Conservation (phyloP, 2,797 vertebrate genomes). For the Sebastes itinus region DNA sequence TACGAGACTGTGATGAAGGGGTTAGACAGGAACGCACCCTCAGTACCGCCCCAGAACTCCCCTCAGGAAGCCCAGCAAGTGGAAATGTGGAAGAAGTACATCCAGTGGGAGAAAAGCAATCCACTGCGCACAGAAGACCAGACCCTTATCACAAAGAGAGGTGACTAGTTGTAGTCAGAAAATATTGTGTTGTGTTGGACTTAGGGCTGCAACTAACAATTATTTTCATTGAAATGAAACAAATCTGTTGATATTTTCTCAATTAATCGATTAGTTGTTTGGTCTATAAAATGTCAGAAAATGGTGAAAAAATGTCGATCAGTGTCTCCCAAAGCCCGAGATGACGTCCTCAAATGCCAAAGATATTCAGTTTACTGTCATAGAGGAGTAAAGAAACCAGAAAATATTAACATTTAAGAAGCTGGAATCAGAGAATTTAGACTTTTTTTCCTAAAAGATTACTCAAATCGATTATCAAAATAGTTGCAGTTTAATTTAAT, state of each 20-base stretch:
- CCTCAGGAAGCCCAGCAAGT: slow-evolving; percentile 98
- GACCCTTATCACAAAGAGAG: slow-evolving; percentile 99
- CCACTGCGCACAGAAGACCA: slow-evolving; percentile 97
- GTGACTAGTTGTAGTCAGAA: slow-evolving; percentile 68
- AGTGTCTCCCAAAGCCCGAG: background rate
- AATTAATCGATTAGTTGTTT: background rate
- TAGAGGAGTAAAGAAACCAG: background rate
- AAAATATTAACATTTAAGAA: background rate
- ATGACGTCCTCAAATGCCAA: background rate
- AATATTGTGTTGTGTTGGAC: background rate
- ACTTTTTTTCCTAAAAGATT: background rate
- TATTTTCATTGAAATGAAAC: background rate
- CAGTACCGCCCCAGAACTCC: slow-evolving; percentile 97
- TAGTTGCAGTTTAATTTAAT: background rate
- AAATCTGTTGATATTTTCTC: background rate
- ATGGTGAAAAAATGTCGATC: no score
- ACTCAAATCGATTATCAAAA: background rate
- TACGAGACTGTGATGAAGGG: slow-evolving; percentile 99
- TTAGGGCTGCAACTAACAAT: background rate
- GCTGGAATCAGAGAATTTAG: no score
- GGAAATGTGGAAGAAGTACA: slow-evolving; percentile 99
- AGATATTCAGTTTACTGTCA: background rate
- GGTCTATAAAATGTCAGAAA: no score
- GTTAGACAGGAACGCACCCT: slow-evolving; percentile 96
- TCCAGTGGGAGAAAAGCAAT: slow-evolving; percentile 99